phyloP scores from a whole-genome alignment of 2,113 vertebrate species.

The Martes martes region DNA sequence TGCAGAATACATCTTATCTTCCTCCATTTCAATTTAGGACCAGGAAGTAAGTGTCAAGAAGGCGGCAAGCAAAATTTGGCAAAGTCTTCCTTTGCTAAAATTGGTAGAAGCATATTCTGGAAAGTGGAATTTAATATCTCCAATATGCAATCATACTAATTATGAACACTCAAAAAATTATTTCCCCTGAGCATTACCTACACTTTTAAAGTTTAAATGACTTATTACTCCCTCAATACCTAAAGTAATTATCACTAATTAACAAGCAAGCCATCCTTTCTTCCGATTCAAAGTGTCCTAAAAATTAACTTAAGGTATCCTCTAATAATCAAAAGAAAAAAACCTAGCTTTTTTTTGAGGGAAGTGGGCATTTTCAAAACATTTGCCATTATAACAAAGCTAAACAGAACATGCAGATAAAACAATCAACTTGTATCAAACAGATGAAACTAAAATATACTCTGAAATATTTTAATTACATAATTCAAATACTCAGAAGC shows the following conservation, averaged over 20 bases:
- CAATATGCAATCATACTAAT: conserved; percentile 58
- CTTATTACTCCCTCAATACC: conserved; percentile 67
- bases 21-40: background rate
- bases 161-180: conserved; percentile 61
- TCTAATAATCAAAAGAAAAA: conserved; percentile 39
- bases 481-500: conserved; percentile 16
- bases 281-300: conserved; percentile 58
- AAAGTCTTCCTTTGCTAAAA: conserved; percentile 42
- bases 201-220: conserved; percentile 65
- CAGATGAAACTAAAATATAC: background rate
- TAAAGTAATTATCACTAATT: conserved; percentile 73
- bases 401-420: background rate
- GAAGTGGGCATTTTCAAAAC: conserved; percentile 41
- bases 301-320: conserved; percentile 51
- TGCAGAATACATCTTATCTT: background rate
- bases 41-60: background rate
- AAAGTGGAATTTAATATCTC: conserved; percentile 37
- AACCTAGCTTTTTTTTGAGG: conserved; percentile 26
- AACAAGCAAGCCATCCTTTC: conserved; percentile 58
- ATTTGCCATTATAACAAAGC: background rate
- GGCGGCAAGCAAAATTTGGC: background rate
- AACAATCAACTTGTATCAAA: conserved; percentile 1
- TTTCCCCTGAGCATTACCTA: conserved; percentile 66
- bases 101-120: background rate
- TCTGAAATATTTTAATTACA: background rate